A percentile compares a stretch with the other conserved stretches of the same genome.
Evolutionary conservation across 1,140 invertebrate genomes (phyloP).

Genomic region (Microplitis mediator): DNA sequence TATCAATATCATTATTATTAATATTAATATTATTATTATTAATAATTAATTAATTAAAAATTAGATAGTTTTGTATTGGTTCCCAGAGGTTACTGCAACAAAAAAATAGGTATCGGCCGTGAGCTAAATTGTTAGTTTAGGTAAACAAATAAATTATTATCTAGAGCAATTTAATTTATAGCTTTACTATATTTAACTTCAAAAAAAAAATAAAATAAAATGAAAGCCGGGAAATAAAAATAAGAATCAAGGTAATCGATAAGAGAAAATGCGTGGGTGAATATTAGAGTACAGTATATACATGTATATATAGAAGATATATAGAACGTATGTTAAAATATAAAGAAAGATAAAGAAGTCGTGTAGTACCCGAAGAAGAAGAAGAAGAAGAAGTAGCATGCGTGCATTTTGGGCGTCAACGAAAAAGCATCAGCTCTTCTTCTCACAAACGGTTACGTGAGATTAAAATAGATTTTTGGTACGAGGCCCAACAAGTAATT

Average conservation of each 20-base stretch:
- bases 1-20: constrained; percentile 37
- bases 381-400: constrained; percentile 12
- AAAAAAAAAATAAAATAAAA: too few species aligned
- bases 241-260: too few species aligned
- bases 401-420: constrained; percentile 21
- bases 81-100: constrained; percentile 62
- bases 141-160: too few species aligned
- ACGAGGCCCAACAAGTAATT: constrained; percentile 20
- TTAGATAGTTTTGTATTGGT: constrained; percentile 60
- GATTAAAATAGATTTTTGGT: constrained; percentile 27
- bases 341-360: background rate
- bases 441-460: background rate
- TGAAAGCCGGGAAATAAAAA: too few species aligned
- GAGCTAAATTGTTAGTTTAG: constrained; percentile 1
- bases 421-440: constrained; percentile 5
- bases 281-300: background rate
- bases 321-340: background rate
- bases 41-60: constrained; percentile 51
- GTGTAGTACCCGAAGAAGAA: background rate
- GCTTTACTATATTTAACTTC: too few species aligned
- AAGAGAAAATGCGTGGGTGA: too few species aligned
- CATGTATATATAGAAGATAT: background rate
- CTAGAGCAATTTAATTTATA: too few species aligned
- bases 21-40: too few species aligned
- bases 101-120: constrained; percentile 35